Evolutionary conservation across 2,797 vertebrate species (phyloP), one percentile per base, ranked within the genome.

Genomic region (Lepus townsendii): DNA sequence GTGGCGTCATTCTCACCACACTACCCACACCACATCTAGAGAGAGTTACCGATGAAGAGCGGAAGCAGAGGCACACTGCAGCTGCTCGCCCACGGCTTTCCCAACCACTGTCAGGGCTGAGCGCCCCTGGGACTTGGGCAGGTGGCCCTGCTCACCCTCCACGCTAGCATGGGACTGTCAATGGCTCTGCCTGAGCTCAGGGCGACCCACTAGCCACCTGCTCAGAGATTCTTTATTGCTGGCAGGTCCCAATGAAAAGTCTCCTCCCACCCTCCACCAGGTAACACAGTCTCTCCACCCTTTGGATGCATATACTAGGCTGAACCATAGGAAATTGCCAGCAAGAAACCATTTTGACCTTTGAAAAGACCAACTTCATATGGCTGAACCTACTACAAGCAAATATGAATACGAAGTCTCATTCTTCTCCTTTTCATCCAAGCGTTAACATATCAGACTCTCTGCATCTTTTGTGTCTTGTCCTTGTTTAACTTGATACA

Each of bases 401-500:
- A 84, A 52, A 57, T 78, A 88, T 14, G 76, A 95, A 84, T 76
- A 87, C 7, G 13, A 1, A 86, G 47, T 77, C 30, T 94, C 91
- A 96, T 91, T 93, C 52, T 2, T 22, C 38, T 22, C 7, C 38
- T 88, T 89, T 93, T 87, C 62, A 92, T 78, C 82, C 66, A 68
- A 94, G 94, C 60, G 26, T 27, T 75, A 94, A 76, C 6, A 52
- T 76, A 80, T 30, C 86, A 89, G 42, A 80, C 47, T 62, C 42
- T 42, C 42, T 42, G 42, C 42, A 42, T 88, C 20, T 76, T 96
- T 90, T 91, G 50, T 79, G 73, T 93, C 78, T 73, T 80, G 63
- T 42, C 42, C 52, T 86, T 86, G 22, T 91, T 94, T 95, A 87
- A 82, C 54, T 96, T 86, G 57, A 82, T 83, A 7, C n/a, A 77